Conservation (phyloP, 64 coral and sea anemone species). For the Orbicella faveolata region DNA sequence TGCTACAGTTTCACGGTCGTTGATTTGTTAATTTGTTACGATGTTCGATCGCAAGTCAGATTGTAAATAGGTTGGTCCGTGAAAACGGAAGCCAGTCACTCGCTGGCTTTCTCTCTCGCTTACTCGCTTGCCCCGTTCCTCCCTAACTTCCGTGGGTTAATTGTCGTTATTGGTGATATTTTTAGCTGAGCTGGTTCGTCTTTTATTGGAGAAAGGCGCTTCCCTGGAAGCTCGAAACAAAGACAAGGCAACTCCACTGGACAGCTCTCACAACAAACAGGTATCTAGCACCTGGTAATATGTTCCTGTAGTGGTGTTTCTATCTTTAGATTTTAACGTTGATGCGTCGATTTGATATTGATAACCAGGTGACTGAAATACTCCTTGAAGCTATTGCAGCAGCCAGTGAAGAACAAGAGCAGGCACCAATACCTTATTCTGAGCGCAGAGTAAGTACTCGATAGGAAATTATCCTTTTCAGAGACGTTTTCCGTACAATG, state of each 20-base stretch:
- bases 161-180: neutral
- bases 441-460: neutral
- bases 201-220: slow-evolving; percentile 76
- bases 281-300: slow-evolving; percentile 5
- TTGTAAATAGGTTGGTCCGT: no score
- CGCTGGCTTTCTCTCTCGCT: no score
- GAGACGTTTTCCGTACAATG: no score
- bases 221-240: slow-evolving; percentile 80
- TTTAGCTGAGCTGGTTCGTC: slow-evolving; percentile 72
- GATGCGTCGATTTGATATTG: neutral
- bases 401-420: slow-evolving; percentile 39
- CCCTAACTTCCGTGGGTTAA: no score
- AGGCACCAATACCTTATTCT: neutral
- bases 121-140: no score
- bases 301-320: neutral
- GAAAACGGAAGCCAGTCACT: no score
- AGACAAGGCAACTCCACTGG: slow-evolving; percentile 75
- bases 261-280: slow-evolving; percentile 87
- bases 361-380: slow-evolving; percentile 36
- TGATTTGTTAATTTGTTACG: no score
- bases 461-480: neutral
- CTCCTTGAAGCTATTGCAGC: slow-evolving; percentile 23
- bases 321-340: no score
- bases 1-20: no score
- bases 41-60: no score